Evolutionary conservation across 1,140 invertebrate genomes (phyloP).

Genomic region (Listronotus bonariensis): DNA sequence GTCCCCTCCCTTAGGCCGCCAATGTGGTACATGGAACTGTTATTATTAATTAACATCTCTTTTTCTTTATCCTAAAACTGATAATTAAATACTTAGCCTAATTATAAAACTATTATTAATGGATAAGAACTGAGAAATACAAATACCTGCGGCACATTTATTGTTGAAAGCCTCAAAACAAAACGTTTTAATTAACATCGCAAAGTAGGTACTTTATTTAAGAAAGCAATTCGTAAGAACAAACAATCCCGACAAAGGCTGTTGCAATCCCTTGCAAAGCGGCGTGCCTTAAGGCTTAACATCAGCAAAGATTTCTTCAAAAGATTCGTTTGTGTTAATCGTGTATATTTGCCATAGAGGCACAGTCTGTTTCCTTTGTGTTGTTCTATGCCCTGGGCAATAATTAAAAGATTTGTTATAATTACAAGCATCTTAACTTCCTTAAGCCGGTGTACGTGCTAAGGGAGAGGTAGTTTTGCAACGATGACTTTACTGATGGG

Average conservation of each 20-base stretch:
- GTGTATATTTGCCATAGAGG: constrained; percentile 22
- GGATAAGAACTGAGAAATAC: background rate
- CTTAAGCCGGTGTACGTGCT: constrained; percentile 25
- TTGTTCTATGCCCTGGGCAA: constrained; percentile 19
- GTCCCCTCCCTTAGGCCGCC: too few relatives aligned
- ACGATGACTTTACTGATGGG: constrained; percentile 27
- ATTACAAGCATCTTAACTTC: constrained; percentile 29
- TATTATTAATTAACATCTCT: too few relatives aligned
- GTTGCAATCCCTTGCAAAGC: constrained; percentile 18
- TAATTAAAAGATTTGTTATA: constrained; percentile 38
- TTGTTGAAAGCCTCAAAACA: constrained; percentile 2
- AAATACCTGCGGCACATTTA: constrained; percentile 8
- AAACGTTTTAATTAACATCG: constrained; percentile 30
- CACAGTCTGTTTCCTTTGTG: constrained; percentile 35
- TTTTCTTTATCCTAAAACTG: too few relatives aligned
- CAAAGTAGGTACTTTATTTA: constrained; percentile 27
- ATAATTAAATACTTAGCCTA: too few relatives aligned
- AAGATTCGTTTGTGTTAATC: constrained; percentile 30
- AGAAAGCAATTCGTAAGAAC: constrained; percentile 27
- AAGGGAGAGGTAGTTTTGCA: constrained; percentile 30
- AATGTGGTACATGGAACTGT: too few relatives aligned
- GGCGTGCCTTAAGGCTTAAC: constrained; percentile 24
- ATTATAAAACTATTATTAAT: too few relatives aligned
- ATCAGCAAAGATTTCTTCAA: constrained; percentile 25
- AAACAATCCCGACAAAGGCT: constrained; percentile 24